A percentile compares a stretch with the other conserved stretches of the same genome.
Conservation (phyloP, 2,888 invertebrate genomes). For the Macrosiphum euphorbiae region DNA sequence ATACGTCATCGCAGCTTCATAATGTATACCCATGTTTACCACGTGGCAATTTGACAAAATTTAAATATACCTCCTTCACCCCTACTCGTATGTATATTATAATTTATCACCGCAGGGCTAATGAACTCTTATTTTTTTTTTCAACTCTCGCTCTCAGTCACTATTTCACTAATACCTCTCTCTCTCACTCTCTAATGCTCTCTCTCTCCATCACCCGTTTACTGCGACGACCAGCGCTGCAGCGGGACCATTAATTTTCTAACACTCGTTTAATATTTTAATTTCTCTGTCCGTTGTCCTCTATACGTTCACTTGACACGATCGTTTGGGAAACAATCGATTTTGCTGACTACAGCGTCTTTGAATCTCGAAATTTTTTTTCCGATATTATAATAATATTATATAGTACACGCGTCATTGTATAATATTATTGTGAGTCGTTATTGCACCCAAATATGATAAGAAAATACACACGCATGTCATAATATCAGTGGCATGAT, state of each 20-base stretch:
- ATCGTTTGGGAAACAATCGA: neutral
- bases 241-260: constrained; percentile 1
- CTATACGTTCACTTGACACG: neutral
- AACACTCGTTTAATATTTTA: constrained; percentile 2
- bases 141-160: neutral
- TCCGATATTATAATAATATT: neutral
- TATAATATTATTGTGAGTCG: neutral
- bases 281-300: neutral
- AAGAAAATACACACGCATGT: neutral
- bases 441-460: neutral
- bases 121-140: constrained; percentile 32
- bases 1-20: neutral
- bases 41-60: constrained; percentile 46
- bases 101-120: neutral
- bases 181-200: no score
- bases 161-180: neutral
- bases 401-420: neutral
- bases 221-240: neutral
- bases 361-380: neutral
- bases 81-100: neutral
- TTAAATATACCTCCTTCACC: constrained; percentile 23
- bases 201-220: neutral
- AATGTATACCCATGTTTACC: neutral
- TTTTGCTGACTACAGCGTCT: constrained; percentile 9
- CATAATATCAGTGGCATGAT: neutral